Evolutionary conservation across 2,888 invertebrate genomes (phyloP).

Genomic region (Tryphoninae sp.): DNA sequence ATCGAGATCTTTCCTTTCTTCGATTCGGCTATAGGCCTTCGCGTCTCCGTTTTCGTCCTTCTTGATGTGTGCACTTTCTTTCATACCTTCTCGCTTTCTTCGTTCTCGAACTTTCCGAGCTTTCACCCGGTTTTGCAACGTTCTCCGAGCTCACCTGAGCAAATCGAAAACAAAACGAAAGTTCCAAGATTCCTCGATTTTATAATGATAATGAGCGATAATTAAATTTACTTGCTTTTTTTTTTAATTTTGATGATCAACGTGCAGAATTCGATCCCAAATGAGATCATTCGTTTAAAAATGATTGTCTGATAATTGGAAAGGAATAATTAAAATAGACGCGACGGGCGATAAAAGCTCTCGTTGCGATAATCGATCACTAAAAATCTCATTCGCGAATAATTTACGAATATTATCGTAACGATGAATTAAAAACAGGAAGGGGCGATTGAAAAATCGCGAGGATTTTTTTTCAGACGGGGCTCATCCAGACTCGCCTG

Average conservation of each 20-base stretch:
- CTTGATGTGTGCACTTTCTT: constrained; percentile 41
- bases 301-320: no score
- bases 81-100: constrained; percentile 62
- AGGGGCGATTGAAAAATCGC: constrained; percentile 1
- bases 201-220: no score
- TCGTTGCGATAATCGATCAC: no score
- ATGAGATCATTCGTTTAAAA: no score
- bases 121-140: neutral
- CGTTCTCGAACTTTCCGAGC: constrained; percentile 63
- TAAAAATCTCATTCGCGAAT: neutral
- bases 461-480: constrained; percentile 38
- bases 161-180: neutral
- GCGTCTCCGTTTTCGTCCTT: constrained; percentile 59
- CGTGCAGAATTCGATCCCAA: no score
- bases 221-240: no score
- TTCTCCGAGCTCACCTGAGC: neutral
- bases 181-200: neutral
- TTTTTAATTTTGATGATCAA: no score
- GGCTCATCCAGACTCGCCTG: constrained; percentile 18
- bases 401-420: neutral
- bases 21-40: neutral
- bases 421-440: constrained; percentile 17
- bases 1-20: neutral
- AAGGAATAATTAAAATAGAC: no score
- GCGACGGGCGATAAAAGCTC: no score